Evolutionary conservation across 2,797 vertebrate genomes (phyloP).

Genomic region (Sylvilagus floridanus): DNA sequence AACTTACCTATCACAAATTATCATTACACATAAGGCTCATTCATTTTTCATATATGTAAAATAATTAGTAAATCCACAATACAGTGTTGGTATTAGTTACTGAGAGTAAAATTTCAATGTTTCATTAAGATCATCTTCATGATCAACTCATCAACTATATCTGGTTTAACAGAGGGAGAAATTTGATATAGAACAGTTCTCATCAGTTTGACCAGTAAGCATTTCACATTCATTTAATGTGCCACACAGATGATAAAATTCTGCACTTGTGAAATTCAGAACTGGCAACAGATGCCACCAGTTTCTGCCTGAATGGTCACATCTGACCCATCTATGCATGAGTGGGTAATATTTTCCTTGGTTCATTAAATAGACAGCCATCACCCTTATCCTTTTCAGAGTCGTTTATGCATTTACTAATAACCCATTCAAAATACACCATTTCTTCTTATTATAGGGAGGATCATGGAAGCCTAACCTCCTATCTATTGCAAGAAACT

Average conservation of each 20-base stretch:
- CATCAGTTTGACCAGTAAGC: constrained; percentile 63
- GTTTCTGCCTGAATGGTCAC: constrained; percentile 75
- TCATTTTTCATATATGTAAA: neutral
- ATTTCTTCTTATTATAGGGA: constrained; percentile 50
- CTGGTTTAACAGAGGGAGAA: constrained; percentile 64
- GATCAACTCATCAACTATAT: constrained; percentile 41
- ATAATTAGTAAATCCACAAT: neutral
- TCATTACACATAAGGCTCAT: neutral
- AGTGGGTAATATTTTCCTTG: constrained; percentile 65
- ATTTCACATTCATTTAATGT: constrained; percentile 70
- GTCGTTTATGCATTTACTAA: constrained; percentile 76
- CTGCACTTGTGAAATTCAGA: constrained; percentile 72
- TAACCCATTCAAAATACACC: constrained; percentile 76
- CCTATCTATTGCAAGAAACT: neutral
- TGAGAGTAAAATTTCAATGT: constrained; percentile 30
- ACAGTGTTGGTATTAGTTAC: neutral
- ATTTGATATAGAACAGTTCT: constrained; percentile 61
- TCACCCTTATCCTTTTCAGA: constrained; percentile 69
- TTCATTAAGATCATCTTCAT: constrained; percentile 52
- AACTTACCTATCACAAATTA: neutral
- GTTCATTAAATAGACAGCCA: constrained; percentile 75
- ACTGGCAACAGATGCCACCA: constrained; percentile 75
- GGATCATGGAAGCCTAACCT: neutral
- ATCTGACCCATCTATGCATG: constrained; percentile 75
- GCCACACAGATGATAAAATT: constrained; percentile 63